Evolutionary conservation across 2,797 vertebrate species (phyloP).

Genomic region (Gobionotothen gibberifrons): DNA sequence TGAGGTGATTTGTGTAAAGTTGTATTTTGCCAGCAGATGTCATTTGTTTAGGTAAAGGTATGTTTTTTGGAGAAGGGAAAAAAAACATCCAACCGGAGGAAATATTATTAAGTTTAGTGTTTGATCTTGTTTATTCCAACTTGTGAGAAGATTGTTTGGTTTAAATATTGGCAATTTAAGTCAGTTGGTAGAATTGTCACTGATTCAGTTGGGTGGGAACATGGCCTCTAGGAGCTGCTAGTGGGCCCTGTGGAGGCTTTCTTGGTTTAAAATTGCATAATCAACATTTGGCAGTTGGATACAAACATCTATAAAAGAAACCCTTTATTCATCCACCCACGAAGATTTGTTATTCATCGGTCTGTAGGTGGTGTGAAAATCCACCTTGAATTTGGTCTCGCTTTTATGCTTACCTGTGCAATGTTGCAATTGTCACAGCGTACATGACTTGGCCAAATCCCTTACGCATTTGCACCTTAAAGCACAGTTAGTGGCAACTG

Average conservation of each 20-base stretch:
- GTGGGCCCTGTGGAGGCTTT: constrained; percentile 1
- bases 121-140: constrained; percentile 21
- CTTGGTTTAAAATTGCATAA: background rate
- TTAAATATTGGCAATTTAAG: constrained; percentile 10
- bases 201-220: constrained; percentile 13
- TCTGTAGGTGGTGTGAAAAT: background rate
- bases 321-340: background rate
- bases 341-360: background rate
- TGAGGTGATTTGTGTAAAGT: constrained; percentile 36
- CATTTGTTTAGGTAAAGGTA: constrained; percentile 20
- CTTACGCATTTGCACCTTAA: constrained; percentile 55
- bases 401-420: constrained; percentile 22
- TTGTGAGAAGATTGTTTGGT: background rate
- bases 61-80: too few species aligned
- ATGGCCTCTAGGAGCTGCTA: background rate
- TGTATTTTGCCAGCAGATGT: constrained; percentile 23
- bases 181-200: background rate
- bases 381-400: constrained; percentile 15
- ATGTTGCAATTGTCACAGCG: background rate
- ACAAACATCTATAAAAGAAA: background rate
- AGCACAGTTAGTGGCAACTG: constrained; percentile 46
- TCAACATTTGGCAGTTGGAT: constrained; percentile 8
- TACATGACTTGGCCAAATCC: constrained; percentile 59
- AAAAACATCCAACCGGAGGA: too few species aligned
- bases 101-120: background rate